These are phyloP conservation scores for Piliocolobus tephrosceles DNA, from an alignment of 2,113 vertebrate genomes.

Conservation along the genomic window DNA sequence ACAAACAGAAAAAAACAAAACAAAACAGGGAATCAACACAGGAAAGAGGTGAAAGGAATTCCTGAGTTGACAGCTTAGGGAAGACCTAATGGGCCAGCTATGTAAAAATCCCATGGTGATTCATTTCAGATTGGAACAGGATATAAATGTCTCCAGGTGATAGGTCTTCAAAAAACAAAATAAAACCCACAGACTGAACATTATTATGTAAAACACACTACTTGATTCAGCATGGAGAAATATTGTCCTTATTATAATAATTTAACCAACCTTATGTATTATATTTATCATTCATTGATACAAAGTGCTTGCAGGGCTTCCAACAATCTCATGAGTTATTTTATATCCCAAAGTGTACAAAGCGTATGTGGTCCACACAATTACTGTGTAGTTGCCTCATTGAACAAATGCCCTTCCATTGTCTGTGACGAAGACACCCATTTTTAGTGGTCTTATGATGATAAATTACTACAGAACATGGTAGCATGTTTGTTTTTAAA, in stretches of 20 bases:
- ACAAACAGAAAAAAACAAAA: not conserved
- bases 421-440: not conserved
- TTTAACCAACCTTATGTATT: not conserved
- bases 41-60: not conserved
- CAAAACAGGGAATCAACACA: not conserved
- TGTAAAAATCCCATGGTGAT: not conserved
- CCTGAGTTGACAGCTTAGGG: not conserved
- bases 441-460: not conserved
- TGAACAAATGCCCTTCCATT: not conserved
- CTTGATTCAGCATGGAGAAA: not conserved
- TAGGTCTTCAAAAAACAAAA: not conserved
- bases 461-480: not conserved
- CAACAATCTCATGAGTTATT: not conserved
- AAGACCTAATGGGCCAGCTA: not conserved
- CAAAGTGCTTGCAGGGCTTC: not conserved
- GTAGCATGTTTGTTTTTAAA: not conserved
- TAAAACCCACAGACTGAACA: not conserved
- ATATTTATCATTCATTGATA: not conserved
- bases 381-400: rapidly evolving
- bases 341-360: not conserved
- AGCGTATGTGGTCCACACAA: not conserved
- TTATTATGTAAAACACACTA: not conserved
- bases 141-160: not conserved
- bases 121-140: not conserved
- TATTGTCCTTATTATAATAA: not conserved